A percentile compares a stretch with the other conserved stretches of the same genome.
Conservation (phyloP, 2,797 vertebrate genomes). For the Arctocebus calabarensis region DNA sequence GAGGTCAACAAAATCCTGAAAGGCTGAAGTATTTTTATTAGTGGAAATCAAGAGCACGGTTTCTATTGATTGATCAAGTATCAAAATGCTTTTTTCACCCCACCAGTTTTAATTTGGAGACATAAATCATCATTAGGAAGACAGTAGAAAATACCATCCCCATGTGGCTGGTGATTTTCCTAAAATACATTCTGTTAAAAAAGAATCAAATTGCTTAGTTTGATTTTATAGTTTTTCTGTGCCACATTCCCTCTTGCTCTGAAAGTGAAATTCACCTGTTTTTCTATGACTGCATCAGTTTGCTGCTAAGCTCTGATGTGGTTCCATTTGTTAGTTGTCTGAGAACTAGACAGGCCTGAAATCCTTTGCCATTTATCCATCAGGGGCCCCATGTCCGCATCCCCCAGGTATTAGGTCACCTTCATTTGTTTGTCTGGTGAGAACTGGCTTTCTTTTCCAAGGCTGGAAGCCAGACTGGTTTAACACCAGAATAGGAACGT, state of each 20-base stretch:
- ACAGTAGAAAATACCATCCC: neutral
- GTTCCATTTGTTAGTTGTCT: conserved; percentile 47
- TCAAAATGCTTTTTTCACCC: neutral
- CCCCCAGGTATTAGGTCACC: conserved; percentile 87
- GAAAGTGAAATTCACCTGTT: conserved; percentile 79
- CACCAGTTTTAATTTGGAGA: neutral
- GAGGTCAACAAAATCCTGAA: conserved; percentile 67
- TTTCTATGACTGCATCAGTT: conserved; percentile 73
- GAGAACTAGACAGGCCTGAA: conserved; percentile 22
- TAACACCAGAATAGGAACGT: conserved; percentile 86
- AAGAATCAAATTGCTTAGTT: conserved; percentile 10
- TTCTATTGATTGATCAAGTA: conserved; percentile 49
- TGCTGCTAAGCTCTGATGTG: conserved; percentile 65
- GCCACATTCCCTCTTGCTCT: neutral
- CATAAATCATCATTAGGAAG: conserved; percentile 3
- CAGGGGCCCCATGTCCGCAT: neutral
- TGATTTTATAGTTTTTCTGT: conserved; percentile 24
- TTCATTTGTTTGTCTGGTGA: conserved; percentile 87
- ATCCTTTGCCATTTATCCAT: conserved; percentile 79
- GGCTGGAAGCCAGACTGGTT: conserved; percentile 86
- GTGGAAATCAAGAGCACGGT: conserved; percentile 44
- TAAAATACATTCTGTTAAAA: neutral
- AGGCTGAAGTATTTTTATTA: conserved; percentile 72
- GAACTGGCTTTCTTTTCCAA: conserved; percentile 77
- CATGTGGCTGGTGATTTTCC: neutral